Conservation (phyloP, 2,888 invertebrate genomes). For the Meteorus colon region DNA sequence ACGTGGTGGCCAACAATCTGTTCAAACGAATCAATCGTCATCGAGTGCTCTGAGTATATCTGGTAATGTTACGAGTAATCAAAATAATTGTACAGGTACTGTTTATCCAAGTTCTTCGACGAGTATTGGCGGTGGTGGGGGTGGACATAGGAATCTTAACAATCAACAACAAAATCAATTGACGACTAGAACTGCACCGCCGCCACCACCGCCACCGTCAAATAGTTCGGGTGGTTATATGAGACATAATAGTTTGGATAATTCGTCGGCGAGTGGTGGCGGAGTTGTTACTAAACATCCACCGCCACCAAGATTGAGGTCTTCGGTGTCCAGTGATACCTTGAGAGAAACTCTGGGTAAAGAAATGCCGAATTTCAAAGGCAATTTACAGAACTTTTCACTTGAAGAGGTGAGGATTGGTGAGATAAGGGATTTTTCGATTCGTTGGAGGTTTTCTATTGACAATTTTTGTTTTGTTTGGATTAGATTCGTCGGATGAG, state of each 20-base stretch:
- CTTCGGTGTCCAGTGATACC: conserved; percentile 64
- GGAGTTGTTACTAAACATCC: conserved; percentile 59
- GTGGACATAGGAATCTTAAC: conserved; percentile 57
- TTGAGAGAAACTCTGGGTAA: conserved; percentile 68
- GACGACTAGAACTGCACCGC: conserved; percentile 54
- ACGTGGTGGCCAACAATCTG: conserved; percentile 6
- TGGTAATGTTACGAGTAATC: conserved; percentile 62
- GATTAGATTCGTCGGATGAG: conserved; percentile 80
- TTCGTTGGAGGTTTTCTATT: neutral
- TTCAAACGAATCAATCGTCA: conserved; percentile 61
- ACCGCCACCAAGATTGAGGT: conserved; percentile 65
- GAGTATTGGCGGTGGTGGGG: conserved; percentile 47
- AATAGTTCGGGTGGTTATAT: conserved; percentile 56
- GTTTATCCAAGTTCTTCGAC: conserved; percentile 60
- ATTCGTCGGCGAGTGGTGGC: conserved; percentile 52
- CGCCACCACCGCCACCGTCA: conserved; percentile 61
- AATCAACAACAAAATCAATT: conserved; percentile 50
- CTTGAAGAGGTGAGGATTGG: conserved; percentile 69
- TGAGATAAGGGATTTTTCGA: neutral
- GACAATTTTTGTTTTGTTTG: conserved; percentile 57
- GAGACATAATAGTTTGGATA: conserved; percentile 63
- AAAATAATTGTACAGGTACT: conserved; percentile 66
- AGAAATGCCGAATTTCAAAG: conserved; percentile 71
- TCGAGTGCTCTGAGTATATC: conserved; percentile 64
- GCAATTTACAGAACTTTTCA: conserved; percentile 69